A percentile compares a stretch with the other conserved stretches of the same genome.
Evolutionary conservation across 2,797 vertebrate species (phyloP).

Genomic region (Falco biarmicus): DNA sequence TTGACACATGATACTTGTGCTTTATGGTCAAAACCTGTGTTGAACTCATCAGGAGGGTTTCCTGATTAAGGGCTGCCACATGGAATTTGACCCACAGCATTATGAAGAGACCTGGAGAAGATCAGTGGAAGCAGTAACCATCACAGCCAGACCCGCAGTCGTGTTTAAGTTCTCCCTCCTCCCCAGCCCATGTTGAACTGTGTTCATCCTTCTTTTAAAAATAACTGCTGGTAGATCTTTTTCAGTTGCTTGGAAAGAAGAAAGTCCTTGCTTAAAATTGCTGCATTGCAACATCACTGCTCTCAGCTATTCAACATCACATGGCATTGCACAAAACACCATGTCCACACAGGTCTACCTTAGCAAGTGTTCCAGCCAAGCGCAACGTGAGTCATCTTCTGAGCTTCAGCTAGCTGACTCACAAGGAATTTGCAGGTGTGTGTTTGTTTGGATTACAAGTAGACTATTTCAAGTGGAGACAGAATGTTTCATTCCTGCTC

Average conservation of each 20-base stretch:
- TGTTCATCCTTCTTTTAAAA: not conserved
- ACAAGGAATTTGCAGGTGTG: constrained; percentile 49
- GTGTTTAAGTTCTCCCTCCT: not conserved
- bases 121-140: not conserved
- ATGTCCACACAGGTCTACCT: constrained; percentile 2
- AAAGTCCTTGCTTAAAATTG: not conserved
- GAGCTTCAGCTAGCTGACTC: constrained; percentile 7
- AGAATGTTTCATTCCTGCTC: constrained; percentile 38
- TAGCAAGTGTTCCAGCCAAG: not conserved
- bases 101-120: not conserved
- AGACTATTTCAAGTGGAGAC: constrained; percentile 37
- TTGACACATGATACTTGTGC: not conserved
- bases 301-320: not conserved
- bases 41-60: not conserved
- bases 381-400: not conserved
- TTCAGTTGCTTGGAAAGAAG: not conserved
- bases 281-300: not conserved
- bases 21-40: not conserved
- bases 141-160: not conserved
- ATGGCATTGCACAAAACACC: not conserved
- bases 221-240: not conserved
- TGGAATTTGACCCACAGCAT: not conserved
- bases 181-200: not conserved
- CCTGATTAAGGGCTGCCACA: not conserved
- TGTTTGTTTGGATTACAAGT: constrained; percentile 38